Conservation (phyloP, 2,113 vertebrate species). For the Hystrix brachyura region DNA sequence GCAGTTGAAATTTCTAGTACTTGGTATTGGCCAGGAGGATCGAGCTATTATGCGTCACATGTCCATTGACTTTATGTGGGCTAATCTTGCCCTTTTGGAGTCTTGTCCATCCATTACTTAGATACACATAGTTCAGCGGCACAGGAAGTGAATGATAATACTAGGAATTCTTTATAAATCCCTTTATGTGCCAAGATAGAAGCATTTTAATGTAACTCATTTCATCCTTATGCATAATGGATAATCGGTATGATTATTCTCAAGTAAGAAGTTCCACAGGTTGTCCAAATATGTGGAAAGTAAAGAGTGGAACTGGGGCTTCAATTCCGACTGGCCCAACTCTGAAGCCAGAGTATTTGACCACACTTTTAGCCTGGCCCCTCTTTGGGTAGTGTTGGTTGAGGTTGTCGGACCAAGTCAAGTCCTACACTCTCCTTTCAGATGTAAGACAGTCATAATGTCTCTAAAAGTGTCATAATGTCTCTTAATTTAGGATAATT, state of each 20-base stretch:
- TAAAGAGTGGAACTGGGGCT: not conserved
- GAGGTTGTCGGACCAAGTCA: not conserved
- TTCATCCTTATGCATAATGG: slow-evolving; percentile 29
- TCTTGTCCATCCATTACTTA: not conserved
- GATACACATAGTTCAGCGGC: not conserved
- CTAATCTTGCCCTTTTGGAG: not conserved
- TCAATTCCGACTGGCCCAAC: not conserved
- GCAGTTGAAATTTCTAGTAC: not conserved
- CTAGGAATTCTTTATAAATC: not conserved
- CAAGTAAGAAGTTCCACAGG: not conserved
- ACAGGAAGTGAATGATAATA: not conserved
- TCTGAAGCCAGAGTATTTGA: not conserved
- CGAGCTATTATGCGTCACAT: not conserved
- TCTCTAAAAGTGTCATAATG: not conserved
- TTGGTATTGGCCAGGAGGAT: not conserved
- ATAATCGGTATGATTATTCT: not conserved
- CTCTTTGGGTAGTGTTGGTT: not conserved
- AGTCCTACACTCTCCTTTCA: not conserved
- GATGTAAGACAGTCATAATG: not conserved
- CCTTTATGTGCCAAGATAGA: not conserved
- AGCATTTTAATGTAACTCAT: not conserved
- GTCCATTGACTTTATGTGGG: not conserved
- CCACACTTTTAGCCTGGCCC: not conserved
- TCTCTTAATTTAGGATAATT: not conserved
- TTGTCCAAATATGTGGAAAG: not conserved